These are phyloP conservation scores for Balaeniceps rex DNA, from an alignment of 2,113 vertebrate species.

Conservation along the genomic window DNA sequence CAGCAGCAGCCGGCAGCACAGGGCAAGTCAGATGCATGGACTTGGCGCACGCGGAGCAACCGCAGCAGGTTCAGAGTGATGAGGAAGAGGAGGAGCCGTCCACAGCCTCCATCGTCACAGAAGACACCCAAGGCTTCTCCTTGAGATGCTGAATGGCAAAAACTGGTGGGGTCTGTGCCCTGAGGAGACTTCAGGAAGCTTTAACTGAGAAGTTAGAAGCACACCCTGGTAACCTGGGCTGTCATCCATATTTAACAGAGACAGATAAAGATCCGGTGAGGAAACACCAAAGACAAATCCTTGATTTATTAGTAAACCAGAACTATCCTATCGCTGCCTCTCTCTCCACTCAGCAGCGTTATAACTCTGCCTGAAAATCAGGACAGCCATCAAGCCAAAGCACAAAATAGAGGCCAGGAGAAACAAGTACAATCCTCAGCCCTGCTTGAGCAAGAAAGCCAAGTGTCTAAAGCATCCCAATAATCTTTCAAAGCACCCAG, in stretches of 20 bases:
- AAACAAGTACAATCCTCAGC: neutral
- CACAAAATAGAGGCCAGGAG: neutral
- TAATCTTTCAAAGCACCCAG: neutral
- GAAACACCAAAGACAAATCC: neutral
- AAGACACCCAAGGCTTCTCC: neutral
- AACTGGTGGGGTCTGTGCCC: neutral
- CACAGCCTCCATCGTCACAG: neutral
- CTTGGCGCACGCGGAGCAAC: rapidly evolving
- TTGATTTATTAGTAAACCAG: neutral
- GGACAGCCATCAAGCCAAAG: neutral
- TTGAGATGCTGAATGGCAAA: neutral
- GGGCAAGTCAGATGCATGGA: neutral
- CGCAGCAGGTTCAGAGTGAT: neutral
- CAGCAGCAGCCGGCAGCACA: neutral
- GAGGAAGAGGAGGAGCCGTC: neutral
- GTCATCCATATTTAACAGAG: neutral
- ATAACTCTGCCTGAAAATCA: neutral
- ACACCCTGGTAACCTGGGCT: neutral
- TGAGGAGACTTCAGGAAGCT: neutral
- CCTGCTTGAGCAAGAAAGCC: neutral
- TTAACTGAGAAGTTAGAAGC: neutral
- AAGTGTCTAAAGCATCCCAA: neutral
- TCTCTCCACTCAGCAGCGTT: neutral
- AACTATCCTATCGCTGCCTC: neutral
- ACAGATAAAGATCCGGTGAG: neutral